These are phyloP conservation scores for Zele albiditarsus DNA, from an alignment of 2,888 invertebrate genomes.

Conservation along the genomic window DNA sequence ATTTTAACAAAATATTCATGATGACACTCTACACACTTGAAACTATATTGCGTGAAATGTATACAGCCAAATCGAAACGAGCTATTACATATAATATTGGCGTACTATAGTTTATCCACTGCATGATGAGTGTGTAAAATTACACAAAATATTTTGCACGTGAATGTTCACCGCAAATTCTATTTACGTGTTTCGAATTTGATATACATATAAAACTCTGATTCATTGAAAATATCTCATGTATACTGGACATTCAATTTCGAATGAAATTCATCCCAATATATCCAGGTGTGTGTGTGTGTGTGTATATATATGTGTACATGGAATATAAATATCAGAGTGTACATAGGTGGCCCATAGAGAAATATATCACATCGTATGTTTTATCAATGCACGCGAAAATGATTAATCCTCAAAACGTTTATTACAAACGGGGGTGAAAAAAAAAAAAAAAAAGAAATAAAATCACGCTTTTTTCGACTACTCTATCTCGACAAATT, in stretches of 20 bases:
- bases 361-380: not conserved
- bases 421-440: not conserved
- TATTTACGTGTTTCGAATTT: slow-evolving; percentile 32
- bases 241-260: slow-evolving; percentile 28
- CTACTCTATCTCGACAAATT: not conserved
- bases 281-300: not conserved
- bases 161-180: slow-evolving; percentile 26
- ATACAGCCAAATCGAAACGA: too few species aligned
- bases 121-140: slow-evolving; percentile 14
- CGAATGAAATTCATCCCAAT: slow-evolving; percentile 20
- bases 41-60: too few species aligned
- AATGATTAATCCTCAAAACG: slow-evolving; percentile 9
- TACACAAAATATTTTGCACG: not conserved
- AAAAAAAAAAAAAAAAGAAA: not conserved
- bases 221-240: slow-evolving; percentile 28
- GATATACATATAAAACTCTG: slow-evolving; percentile 11
- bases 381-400: not conserved
- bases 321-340: not conserved
- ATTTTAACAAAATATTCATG: too few species aligned
- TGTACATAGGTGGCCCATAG: not conserved
- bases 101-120: not conserved
- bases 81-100: too few species aligned
- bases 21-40: too few species aligned
- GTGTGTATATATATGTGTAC: not conserved
- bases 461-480: not conserved